Evolutionary conservation across 2,888 invertebrate species (phyloP), one percentile per base, ranked within the genome.

Genomic region (Diachrysia chrysitis): DNA sequence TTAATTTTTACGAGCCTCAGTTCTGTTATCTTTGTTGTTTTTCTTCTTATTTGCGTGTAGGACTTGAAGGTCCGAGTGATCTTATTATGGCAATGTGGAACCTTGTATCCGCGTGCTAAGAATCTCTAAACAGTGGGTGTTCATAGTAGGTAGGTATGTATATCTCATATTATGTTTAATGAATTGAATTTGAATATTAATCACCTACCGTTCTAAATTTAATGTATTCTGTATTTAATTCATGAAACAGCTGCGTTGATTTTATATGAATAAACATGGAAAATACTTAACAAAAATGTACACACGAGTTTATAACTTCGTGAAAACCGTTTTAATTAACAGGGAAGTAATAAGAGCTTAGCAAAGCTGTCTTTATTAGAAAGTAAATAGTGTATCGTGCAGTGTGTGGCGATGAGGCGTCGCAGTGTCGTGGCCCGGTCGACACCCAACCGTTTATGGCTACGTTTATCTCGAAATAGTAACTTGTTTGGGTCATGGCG

Each of bases 391-490:
- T 69, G 67, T 63, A 63, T 70, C 69, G 63, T 67, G 70, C 73
- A 74, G 76, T 71, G 81, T 73, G 70, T 23, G 66, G 66, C 60
- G 63, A 73, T 78, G 73, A 74, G 83, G 85, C 85, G 87, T 82
- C 85, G 83, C 79, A 79, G 84, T 79, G 83, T 81, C 83, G 85
- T 83, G 87, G 82, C 78, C 72, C 88, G 87, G 86, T 84, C 85
- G 87, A 84, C 88, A 81, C 85, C 84, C 86, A 79, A 81, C 91
- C 93, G 90, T 93, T 94, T 95, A 95, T 92, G 95, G 94, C 86
- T 83, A 87, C 90, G 90, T 92, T 93, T 94, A 94, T 93, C 93
- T 94, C 92, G 90, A 94, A 94, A 95, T 93, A 95, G 94, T 90
- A 92, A 93, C 93, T 92, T 91, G 95, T 94, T 94, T 92, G 91